Base-by-base conservation (phyloP, 2,113 vertebrate genomes). In the Theristicus caerulescens region DNA sequence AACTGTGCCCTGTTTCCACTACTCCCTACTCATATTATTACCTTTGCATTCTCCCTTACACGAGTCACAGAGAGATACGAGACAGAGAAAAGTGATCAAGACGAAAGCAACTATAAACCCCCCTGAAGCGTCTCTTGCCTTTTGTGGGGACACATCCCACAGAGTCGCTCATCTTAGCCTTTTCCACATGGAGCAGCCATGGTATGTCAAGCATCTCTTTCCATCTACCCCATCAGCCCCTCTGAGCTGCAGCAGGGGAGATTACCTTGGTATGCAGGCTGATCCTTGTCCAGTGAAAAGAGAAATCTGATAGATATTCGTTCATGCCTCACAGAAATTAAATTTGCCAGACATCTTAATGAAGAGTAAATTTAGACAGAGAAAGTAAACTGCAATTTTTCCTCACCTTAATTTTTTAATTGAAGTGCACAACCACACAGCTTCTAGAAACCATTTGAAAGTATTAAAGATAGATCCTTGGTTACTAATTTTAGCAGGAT, bases 401-500 rank as follows among this genome's bases (percentile, higher is more conserved):
- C 79, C 86, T 88, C 94, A 94, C 87, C 92, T 93, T 92, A 77
- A 81, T 94, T 70, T 78, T 94, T 95, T 92, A 44, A 44, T 84
- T 86, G 34, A 92, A 95, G 82, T 82, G 52, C 79, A 65, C 10
- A 7, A 91, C 84, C 93, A 93, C 4, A 8, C 67, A 92, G 46
- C 73, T 92, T 94, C 92, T 94, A 91, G 84, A 96, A 98, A 70
- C 55, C 73, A 88, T 97, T 95, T 92, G 58, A 86, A 97, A 97
- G 59, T 81, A 70, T 82, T 85, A 96, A 79, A 97, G 82, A 96
- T 82, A 88, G 74, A 81, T 91, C 38, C 81, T 91, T 69, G 58
- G 73, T 78, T 84, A 51, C 90, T 97, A 97, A 97, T 96, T 97
- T 97, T 98, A 97, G 95, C 21, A 34, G 22, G 38, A 83, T 76